phyloP scores from a whole-genome alignment of 2,113 vertebrate genomes.

The Oryzias celebensis region DNA sequence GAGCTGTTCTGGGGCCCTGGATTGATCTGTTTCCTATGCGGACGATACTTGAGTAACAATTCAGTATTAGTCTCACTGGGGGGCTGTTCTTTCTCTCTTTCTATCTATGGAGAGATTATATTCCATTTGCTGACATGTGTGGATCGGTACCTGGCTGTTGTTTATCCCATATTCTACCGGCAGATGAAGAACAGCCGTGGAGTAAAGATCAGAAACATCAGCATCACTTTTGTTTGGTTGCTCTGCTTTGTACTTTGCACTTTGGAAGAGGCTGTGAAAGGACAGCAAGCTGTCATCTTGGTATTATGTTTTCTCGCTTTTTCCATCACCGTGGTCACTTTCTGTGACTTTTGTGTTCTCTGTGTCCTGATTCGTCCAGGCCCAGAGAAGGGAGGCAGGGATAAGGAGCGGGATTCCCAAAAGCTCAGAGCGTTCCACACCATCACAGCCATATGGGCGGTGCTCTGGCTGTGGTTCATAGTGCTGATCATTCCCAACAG shows the following conservation, averaged over 20 bases:
- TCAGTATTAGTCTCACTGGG: rapidly evolving
- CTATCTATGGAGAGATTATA: background rate
- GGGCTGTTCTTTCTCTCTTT: rapidly evolving
- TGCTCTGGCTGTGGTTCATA: slow-evolving; percentile 3
- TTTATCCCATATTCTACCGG: slow-evolving; percentile 40
- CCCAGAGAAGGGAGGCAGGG: slow-evolving; percentile 5
- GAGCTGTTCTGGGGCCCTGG: slow-evolving; percentile 6
- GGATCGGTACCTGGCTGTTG: slow-evolving; percentile 39
- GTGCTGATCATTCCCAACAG: background rate
- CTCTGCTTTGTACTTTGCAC: background rate
- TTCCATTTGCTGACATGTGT: slow-evolving; percentile 36
- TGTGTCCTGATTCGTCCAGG: slow-evolving; percentile 17
- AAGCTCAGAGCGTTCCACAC: slow-evolving; percentile 34
- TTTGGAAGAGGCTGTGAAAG: background rate
- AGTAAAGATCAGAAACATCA: slow-evolving; percentile 8
- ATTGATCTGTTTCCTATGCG: rapidly evolving
- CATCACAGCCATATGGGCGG: slow-evolving; percentile 3
- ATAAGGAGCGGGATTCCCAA: background rate
- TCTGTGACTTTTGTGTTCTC: slow-evolving; percentile 5
- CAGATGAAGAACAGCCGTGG: background rate
- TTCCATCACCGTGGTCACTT: background rate
- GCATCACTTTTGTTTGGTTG: slow-evolving; percentile 13
- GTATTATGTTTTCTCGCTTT: rapidly evolving
- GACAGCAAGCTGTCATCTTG: rapidly evolving
- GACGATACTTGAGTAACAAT: rapidly evolving